Evolutionary conservation across 2,797 vertebrate species (phyloP).

Genomic region (Myoxocephalus aenaeus): DNA sequence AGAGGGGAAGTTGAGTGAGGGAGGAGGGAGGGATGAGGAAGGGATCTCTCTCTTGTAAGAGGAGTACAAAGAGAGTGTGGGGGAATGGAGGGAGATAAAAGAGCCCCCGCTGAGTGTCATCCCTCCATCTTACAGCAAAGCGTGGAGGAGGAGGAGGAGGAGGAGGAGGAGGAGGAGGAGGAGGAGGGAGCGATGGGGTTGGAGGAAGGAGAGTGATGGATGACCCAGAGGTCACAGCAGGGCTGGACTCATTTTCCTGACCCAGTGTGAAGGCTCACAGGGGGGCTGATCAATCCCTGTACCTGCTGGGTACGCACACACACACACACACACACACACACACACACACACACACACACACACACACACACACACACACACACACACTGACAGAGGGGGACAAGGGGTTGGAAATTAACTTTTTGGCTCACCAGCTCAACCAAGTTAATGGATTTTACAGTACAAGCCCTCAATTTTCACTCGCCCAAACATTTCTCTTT

Average conservation of each 20-base stretch:
- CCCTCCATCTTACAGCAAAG: constrained; percentile 30
- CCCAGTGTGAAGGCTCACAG: constrained; percentile 60
- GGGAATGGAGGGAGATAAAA: constrained; percentile 40
- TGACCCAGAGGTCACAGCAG: constrained; percentile 55
- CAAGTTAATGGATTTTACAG: constrained; percentile 26
- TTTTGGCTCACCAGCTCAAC: constrained; percentile 20
- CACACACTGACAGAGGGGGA: not conserved
- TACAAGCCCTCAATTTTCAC: not conserved
- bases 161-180: not conserved
- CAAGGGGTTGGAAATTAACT: not conserved
- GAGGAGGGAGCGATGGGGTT: not conserved
- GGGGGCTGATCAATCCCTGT: constrained; percentile 41
- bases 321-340: not conserved
- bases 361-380: not conserved
- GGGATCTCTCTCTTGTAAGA: constrained; percentile 17
- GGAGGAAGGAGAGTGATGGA: constrained; percentile 27
- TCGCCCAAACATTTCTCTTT: not conserved
- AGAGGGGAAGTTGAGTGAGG: constrained; percentile 9
- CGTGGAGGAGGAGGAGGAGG: constrained; percentile 9
- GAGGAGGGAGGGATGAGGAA: constrained; percentile 8
- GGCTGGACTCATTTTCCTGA: constrained; percentile 65
- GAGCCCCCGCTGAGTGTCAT: constrained; percentile 41
- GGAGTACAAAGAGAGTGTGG: constrained; percentile 23
- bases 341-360: not conserved
- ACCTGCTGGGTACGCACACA: constrained; percentile 5